Evolutionary conservation across 2,888 invertebrate genomes (phyloP).

Genomic region (Neuroscelio doddi): DNA sequence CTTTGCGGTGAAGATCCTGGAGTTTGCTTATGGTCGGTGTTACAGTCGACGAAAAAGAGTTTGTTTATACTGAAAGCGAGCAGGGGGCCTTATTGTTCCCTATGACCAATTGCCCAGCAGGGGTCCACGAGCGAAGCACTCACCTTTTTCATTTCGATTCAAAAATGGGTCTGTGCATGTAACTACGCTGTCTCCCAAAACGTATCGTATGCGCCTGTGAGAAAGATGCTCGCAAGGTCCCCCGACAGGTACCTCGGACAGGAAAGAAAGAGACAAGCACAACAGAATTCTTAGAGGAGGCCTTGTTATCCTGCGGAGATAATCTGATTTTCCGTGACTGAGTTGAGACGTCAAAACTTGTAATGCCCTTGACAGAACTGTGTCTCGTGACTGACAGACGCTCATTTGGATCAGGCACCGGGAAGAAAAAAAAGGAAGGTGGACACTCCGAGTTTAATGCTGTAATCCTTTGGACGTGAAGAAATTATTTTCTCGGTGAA

Average conservation of each 20-base stretch:
- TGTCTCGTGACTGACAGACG: conserved; percentile 27
- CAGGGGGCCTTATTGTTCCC: conserved; percentile 59
- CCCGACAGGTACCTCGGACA: conserved; percentile 21
- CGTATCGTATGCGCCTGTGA: conserved; percentile 6
- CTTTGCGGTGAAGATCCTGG: conserved; percentile 54
- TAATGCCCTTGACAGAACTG: conserved; percentile 55
- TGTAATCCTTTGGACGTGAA: neutral
- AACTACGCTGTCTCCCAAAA: conserved; percentile 14
- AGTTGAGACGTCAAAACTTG: conserved; percentile 67
- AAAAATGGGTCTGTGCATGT: conserved; percentile 33
- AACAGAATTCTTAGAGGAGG: conserved; percentile 45
- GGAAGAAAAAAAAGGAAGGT: conserved; percentile 6
- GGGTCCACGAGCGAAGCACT: conserved; percentile 47
- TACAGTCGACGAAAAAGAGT: conserved; percentile 56
- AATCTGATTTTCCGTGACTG: conserved; percentile 69
- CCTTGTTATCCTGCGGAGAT: conserved; percentile 63
- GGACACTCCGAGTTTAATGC: no score
- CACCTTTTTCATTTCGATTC: conserved; percentile 46
- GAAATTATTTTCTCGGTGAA: neutral
- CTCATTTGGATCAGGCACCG: conserved; percentile 26
- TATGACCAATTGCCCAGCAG: conserved; percentile 64
- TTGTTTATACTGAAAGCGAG: conserved; percentile 61
- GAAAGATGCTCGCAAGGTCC: conserved; percentile 21
- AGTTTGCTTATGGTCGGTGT: conserved; percentile 41
- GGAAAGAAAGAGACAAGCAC: conserved; percentile 7